Conservation (phyloP, 2,113 vertebrate species). For the Syngnathus scovelli region DNA sequence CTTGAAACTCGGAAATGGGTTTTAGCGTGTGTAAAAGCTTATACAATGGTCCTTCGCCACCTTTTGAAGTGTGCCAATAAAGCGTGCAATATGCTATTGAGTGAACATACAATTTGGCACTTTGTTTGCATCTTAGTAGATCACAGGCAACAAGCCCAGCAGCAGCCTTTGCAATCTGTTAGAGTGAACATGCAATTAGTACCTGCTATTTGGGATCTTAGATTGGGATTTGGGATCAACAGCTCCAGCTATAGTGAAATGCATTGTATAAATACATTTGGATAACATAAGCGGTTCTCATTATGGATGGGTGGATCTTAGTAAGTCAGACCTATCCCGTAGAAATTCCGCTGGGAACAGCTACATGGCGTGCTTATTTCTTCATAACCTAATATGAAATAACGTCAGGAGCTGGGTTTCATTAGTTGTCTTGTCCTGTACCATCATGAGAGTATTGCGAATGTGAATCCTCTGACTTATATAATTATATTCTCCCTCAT, state of each 20-base stretch:
- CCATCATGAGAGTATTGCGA: slow-evolving; percentile 58
- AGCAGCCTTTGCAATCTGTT: background rate
- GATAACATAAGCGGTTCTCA: no score
- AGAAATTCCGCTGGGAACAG: slow-evolving; percentile 19
- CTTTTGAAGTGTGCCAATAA: no score
- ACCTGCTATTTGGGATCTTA: background rate
- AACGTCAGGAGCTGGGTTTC: slow-evolving; percentile 46
- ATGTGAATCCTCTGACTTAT: slow-evolving; percentile 64
- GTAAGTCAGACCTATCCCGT: background rate
- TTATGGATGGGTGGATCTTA: no score
- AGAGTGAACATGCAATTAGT: background rate
- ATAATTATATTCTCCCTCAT: slow-evolving; percentile 65
- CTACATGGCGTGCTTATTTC: slow-evolving; percentile 20
- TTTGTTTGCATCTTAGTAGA: background rate
- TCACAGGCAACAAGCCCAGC: background rate
- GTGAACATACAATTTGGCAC: background rate
- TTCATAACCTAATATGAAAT: slow-evolving; percentile 24
- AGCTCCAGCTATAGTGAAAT: no score
- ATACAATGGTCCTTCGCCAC: no score
- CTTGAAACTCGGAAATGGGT: no score
- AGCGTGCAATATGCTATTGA: background rate
- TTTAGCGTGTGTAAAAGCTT: no score
- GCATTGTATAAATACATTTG: no score
- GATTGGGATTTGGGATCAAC: no score
- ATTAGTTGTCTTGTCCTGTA: slow-evolving; percentile 49